Conservation (phyloP, 2,113 vertebrate species). For the Eudyptes chrysolophus region DNA sequence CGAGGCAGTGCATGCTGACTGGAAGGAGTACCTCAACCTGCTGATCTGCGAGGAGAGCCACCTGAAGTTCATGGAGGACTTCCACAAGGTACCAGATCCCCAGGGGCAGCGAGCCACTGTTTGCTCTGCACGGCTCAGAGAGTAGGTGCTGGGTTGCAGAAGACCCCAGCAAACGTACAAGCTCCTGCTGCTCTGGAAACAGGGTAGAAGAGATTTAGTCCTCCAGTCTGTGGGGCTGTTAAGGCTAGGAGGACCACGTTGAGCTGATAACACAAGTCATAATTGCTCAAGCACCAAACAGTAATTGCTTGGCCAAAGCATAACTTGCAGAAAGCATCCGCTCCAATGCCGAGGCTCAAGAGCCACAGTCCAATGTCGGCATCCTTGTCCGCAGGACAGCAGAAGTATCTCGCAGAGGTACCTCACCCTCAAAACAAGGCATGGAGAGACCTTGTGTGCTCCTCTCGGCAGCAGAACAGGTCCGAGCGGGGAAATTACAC, state of each 20-base stretch:
- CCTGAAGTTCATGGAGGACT: slow-evolving; percentile 96
- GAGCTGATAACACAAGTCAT: background rate
- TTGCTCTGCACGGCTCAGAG: background rate
- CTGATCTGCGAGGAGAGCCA: slow-evolving; percentile 98
- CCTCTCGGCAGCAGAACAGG: background rate
- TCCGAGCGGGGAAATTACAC: background rate
- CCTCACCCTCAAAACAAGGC: background rate
- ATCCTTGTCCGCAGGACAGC: background rate
- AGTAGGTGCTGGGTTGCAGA: background rate
- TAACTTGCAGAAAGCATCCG: background rate
- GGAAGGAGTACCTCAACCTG: slow-evolving; percentile 98
- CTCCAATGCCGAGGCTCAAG: background rate
- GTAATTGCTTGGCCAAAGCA: background rate
- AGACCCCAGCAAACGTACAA: background rate
- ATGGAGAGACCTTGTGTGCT: fast-evolving
- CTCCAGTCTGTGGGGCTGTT: background rate
- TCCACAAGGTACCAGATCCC: slow-evolving; percentile 86
- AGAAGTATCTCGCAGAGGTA: background rate
- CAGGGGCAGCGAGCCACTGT: fast-evolving
- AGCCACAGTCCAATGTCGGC: fast-evolving
- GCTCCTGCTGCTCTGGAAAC: background rate
- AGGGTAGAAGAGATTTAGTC: background rate
- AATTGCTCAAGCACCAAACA: background rate
- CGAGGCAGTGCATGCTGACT: slow-evolving; percentile 93
- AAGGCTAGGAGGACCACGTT: background rate